These are phyloP conservation scores for Micromys minutus DNA, from an alignment of 2,113 vertebrate genomes.

Conservation along the genomic window DNA sequence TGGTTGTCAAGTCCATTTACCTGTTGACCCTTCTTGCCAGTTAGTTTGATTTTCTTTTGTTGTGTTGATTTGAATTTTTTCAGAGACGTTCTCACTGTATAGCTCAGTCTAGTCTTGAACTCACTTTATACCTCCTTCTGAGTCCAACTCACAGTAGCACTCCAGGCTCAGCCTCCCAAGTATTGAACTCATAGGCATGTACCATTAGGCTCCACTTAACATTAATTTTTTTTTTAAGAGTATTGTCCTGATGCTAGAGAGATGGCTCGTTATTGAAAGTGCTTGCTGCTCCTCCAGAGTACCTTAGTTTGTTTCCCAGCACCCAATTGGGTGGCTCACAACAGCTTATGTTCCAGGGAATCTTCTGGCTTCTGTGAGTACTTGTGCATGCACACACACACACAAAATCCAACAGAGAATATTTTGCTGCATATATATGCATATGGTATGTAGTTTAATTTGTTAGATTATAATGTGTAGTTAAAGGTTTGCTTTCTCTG, in stretches of 20 bases:
- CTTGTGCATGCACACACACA: background rate
- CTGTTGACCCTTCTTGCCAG: background rate
- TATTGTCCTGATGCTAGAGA: background rate
- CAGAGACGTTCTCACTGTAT: background rate
- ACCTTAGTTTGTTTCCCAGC: background rate
- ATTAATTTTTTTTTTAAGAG: background rate
- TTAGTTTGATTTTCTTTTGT: background rate
- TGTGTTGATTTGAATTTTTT: background rate
- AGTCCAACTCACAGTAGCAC: background rate
- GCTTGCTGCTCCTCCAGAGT: background rate
- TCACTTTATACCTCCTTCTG: background rate
- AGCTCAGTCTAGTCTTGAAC: background rate
- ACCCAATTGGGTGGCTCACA: background rate
- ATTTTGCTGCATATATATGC: background rate
- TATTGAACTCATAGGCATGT: background rate
- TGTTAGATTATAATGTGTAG: conserved; percentile 43
- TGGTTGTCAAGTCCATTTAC: background rate
- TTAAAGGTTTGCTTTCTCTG: conserved; percentile 69
- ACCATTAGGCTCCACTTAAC: background rate
- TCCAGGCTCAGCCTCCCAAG: background rate
- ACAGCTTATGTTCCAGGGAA: background rate
- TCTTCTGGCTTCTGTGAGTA: background rate
- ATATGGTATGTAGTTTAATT: background rate
- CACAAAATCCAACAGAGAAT: background rate
- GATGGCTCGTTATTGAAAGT: background rate